Percentiles rank a stretch among this genome's conserved stretches.
Evolutionary conservation across 2,797 vertebrate genomes (phyloP).

Genomic region (Podarcis siculus): DNA sequence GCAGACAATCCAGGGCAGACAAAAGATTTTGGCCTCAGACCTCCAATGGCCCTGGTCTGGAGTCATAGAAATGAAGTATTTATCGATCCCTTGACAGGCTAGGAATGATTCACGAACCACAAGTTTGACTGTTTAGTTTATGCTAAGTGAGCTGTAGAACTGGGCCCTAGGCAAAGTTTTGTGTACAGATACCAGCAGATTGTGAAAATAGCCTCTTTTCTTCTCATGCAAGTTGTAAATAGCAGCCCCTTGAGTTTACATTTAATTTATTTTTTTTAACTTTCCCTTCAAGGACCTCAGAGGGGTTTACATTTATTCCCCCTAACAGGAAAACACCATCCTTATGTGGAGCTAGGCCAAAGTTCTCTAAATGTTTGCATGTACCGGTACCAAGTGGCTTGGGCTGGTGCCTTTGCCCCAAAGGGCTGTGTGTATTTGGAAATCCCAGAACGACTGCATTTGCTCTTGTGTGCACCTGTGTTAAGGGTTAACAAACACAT

Average conservation of each 20-base stretch:
- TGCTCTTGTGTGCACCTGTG: slow-evolving; percentile 43
- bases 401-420: slow-evolving; percentile 25
- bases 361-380: slow-evolving; percentile 60
- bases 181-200: background rate
- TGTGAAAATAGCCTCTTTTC: background rate
- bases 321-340: slow-evolving; percentile 38
- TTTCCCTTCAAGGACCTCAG: slow-evolving; percentile 4
- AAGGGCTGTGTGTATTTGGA: background rate
- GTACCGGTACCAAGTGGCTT: slow-evolving; percentile 53
- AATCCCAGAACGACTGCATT: slow-evolving; percentile 47
- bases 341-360: slow-evolving; percentile 64
- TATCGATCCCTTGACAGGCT: background rate
- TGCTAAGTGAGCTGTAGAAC: background rate
- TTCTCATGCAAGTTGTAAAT: slow-evolving; percentile 17
- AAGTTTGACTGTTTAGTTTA: background rate
- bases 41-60: background rate
- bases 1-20: background rate
- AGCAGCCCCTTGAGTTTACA: slow-evolving; percentile 25
- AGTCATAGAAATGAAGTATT: background rate
- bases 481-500: slow-evolving; percentile 54
- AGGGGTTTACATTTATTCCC: slow-evolving; percentile 45
- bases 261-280: background rate
- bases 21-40: too few relatives aligned
- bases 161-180: background rate
- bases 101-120: background rate